A percentile compares a stretch with the other conserved stretches of the same genome.
Conservation (phyloP, 1,140 invertebrate species). For the Rhyzopertha dominica region DNA sequence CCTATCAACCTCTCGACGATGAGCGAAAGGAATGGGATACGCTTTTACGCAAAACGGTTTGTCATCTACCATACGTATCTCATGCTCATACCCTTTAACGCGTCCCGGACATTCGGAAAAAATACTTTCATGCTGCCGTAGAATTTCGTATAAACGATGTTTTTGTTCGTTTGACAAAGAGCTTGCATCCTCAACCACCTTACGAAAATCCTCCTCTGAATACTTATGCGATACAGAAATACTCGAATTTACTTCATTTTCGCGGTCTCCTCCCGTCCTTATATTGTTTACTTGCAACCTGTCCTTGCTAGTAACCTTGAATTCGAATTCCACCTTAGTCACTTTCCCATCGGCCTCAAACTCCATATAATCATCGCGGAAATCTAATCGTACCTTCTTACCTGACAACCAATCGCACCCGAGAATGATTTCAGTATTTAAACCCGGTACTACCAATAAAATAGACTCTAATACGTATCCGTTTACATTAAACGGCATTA, state of each 20-base stretch:
- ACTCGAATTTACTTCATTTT: neutral
- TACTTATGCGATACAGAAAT: neutral
- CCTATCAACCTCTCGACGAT: neutral
- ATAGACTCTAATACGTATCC: conserved; percentile 6
- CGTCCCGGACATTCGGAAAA: conserved; percentile 4
- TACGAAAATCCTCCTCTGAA: conserved; percentile 1
- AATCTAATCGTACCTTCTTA: neutral
- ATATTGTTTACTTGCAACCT: neutral
- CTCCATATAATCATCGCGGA: neutral
- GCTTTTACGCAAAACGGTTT: neutral
- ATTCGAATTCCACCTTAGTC: neutral
- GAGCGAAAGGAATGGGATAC: conserved; percentile 6
- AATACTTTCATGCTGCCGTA: neutral
- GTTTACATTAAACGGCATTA: neutral
- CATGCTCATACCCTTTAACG: conserved; percentile 3
- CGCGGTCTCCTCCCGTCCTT: neutral
- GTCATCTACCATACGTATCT: conserved; percentile 4
- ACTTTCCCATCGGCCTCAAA: neutral
- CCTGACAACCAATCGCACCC: neutral
- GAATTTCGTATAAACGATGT: conserved; percentile 1
- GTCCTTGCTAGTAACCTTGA: neutral
- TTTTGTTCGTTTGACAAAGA: neutral
- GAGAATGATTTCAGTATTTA: neutral
- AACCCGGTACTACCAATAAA: conserved; percentile 2
- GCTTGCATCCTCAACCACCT: conserved; percentile 1